Conservation (phyloP, 2,113 vertebrate species). For the Phoxinus phoxinus region DNA sequence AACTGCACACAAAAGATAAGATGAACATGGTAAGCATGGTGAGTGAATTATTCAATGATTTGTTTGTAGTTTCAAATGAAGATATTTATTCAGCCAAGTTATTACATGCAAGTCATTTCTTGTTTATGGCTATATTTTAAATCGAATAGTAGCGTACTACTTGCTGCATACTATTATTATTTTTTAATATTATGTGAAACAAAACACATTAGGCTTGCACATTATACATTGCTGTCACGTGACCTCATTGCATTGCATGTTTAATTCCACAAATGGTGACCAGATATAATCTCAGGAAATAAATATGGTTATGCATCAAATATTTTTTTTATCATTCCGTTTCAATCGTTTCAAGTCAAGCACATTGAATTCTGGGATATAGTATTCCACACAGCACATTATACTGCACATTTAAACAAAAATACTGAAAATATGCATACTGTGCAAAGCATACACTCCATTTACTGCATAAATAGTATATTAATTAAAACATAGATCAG, state of each 20-base stretch:
- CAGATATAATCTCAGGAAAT: neutral
- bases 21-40: neutral
- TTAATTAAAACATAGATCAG: neutral
- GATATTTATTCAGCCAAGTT: neutral
- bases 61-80: neutral
- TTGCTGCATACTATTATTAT: neutral
- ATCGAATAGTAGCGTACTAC: neutral
- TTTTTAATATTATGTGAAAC: neutral
- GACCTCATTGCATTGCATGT: too few species aligned
- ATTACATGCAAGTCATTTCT: neutral
- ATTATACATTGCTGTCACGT: too few species aligned
- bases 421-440: too few species aligned
- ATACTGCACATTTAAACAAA: neutral
- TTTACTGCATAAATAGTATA: neutral
- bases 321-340: neutral
- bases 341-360: neutral
- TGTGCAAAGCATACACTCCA: neutral
- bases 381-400: neutral
- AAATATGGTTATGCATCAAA: neutral
- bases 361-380: neutral
- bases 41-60: neutral
- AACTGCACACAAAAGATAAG: slow-evolving; percentile 71
- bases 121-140: neutral
- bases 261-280: too few species aligned
- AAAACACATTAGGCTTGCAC: neutral